phyloP scores from a whole-genome alignment of 2,888 invertebrate species.

The Artemia sp. region DNA sequence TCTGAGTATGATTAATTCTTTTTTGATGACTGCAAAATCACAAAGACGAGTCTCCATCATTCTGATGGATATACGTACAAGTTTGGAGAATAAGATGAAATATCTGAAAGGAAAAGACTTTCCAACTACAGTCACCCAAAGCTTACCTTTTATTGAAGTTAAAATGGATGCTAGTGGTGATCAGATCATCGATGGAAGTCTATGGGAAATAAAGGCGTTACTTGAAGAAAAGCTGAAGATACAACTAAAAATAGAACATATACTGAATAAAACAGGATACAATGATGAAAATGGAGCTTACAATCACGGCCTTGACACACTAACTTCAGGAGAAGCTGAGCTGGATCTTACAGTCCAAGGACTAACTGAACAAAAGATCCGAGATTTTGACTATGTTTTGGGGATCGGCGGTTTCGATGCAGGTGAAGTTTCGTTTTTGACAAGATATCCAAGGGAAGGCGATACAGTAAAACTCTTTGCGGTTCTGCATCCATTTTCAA shows the following conservation, averaged over 20 bases:
- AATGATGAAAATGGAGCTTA: background rate
- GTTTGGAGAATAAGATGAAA: too few species aligned
- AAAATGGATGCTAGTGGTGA: background rate
- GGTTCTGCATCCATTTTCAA: background rate
- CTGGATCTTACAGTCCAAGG: background rate
- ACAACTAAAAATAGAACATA: background rate
- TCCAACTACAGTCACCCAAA: too few species aligned
- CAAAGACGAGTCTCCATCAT: too few species aligned
- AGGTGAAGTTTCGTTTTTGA: background rate
- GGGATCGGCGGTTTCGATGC: background rate
- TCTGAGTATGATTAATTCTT: too few species aligned
- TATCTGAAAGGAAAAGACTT: too few species aligned
- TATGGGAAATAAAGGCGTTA: background rate
- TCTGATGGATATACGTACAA: too few species aligned
- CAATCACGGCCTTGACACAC: background rate
- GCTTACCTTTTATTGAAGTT: background rate
- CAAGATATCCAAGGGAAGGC: background rate
- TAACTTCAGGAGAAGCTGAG: conserved; percentile 7
- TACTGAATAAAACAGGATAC: background rate
- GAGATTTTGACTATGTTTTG: conserved; percentile 1
- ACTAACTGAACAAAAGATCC: background rate
- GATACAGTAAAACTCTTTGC: background rate
- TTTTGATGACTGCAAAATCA: too few species aligned
- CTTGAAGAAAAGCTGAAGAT: background rate
- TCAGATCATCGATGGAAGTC: background rate